Conservation (phyloP, 1,140 invertebrate genomes). For the Drosophila bocki region DNA sequence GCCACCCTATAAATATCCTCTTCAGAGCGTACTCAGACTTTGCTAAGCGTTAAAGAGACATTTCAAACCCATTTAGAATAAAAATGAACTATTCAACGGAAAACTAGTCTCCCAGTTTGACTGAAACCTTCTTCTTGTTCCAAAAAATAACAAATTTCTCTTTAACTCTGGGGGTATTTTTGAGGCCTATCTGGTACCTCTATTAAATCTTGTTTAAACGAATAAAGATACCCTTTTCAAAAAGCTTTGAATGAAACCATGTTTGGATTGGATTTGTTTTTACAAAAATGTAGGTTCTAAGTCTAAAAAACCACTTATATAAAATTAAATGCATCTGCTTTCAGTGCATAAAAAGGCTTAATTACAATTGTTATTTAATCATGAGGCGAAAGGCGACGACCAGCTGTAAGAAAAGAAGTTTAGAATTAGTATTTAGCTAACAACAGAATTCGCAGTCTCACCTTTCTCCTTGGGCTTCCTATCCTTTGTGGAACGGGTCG, state of each 20-base stretch:
- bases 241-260: conserved; percentile 21
- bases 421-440: neutral
- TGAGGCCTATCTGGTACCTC: neutral
- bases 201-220: neutral
- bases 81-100: neutral
- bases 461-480: conserved; percentile 83
- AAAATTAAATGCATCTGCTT: conserved; percentile 27
- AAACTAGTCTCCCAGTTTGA: conserved; percentile 10
- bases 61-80: conserved; percentile 6
- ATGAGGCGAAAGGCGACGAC: conserved; percentile 43
- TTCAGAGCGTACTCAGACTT: neutral
- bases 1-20: neutral
- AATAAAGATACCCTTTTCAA: conserved; percentile 45
- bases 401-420: conserved; percentile 23
- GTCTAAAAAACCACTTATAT: conserved; percentile 30
- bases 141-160: neutral
- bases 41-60: neutral
- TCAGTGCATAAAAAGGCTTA: conserved; percentile 14
- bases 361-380: conserved; percentile 18
- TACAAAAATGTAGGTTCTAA: conserved; percentile 44
- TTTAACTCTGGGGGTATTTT: neutral
- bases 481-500: conserved; percentile 54
- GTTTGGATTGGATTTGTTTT: conserved; percentile 41
- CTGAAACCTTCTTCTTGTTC: neutral
- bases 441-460: conserved; percentile 10